A percentile compares a stretch with the other conserved stretches of the same genome.
These are phyloP conservation scores for Autographa gamma DNA, from an alignment of 2,888 invertebrate genomes.

Conservation along the genomic window DNA sequence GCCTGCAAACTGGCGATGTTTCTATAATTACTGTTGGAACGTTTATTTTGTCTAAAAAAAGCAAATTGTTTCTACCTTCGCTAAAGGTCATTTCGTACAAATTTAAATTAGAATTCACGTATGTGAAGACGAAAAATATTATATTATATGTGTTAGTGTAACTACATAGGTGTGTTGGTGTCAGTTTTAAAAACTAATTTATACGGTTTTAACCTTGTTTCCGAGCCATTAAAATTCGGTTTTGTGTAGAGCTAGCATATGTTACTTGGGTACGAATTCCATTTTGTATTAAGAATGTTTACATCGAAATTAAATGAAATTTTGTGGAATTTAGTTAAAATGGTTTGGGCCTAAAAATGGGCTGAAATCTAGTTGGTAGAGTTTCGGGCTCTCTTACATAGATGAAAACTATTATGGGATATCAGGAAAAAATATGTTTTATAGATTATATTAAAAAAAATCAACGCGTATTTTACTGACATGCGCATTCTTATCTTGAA, in stretches of 20 bases:
- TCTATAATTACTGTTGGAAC: slow-evolving; percentile 56
- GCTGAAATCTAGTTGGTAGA: no score
- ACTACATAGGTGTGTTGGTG: neutral
- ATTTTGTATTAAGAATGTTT: neutral
- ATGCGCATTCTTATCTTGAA: no score
- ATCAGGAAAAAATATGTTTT: no score
- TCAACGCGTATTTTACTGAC: no score
- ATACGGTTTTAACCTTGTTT: slow-evolving; percentile 38
- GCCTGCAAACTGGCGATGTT: slow-evolving; percentile 51
- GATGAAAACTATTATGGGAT: no score
- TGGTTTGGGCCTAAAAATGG: neutral
- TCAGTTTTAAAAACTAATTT: slow-evolving; percentile 11
- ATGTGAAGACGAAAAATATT: slow-evolving; percentile 10
- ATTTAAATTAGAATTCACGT: slow-evolving; percentile 35
- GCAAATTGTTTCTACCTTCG: slow-evolving; percentile 53
- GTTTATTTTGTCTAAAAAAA: slow-evolving; percentile 57
- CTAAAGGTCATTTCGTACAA: slow-evolving; percentile 49
- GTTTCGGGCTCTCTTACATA: no score
- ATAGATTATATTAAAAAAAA: no score
- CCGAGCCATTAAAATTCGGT: slow-evolving; percentile 28
- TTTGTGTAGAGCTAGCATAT: slow-evolving; percentile 15
- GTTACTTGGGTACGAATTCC: slow-evolving; percentile 14
- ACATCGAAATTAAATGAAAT: slow-evolving; percentile 16
- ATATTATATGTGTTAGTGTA: slow-evolving; percentile 7
- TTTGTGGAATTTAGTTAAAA: neutral